These are phyloP conservation scores for Pogonophryne albipinna DNA, from an alignment of 2,797 vertebrate species.

Conservation along the genomic window DNA sequence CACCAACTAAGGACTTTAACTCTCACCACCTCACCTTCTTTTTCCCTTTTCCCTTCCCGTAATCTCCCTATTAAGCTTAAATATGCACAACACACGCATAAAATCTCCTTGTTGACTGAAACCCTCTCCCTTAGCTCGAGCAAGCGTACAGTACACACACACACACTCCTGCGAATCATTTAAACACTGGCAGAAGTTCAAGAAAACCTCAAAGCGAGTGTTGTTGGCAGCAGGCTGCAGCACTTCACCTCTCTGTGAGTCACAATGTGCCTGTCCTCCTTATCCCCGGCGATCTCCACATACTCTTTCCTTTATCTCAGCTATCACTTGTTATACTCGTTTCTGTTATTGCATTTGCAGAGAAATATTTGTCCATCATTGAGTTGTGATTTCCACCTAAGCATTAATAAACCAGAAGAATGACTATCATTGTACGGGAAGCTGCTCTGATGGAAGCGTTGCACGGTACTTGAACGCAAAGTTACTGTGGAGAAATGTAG, in stretches of 20 bases:
- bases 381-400: not conserved
- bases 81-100: constrained; percentile 2
- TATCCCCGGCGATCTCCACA: not conserved
- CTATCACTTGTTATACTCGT: not conserved
- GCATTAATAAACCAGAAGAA: not conserved
- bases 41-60: not conserved
- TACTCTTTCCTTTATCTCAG: not conserved
- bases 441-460: too few relatives aligned
- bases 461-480: too few relatives aligned
- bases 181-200: constrained; percentile 77
- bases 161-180: constrained; percentile 73
- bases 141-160: not conserved
- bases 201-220: constrained; percentile 79
- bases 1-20: constrained; percentile 13
- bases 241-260: constrained; percentile 73
- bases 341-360: not conserved
- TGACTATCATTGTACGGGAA: too few relatives aligned
- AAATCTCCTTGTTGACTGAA: constrained; percentile 20
- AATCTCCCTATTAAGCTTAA: not conserved
- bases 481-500: too few relatives aligned
- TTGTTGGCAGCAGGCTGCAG: constrained; percentile 78
- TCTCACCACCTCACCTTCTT: constrained; percentile 27
- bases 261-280: constrained; percentile 70
- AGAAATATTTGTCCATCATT: not conserved
- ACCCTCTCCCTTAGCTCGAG: constrained; percentile 31